These are phyloP conservation scores for Lycia hirtaria DNA, from an alignment of 2,888 invertebrate species.

Conservation along the genomic window DNA sequence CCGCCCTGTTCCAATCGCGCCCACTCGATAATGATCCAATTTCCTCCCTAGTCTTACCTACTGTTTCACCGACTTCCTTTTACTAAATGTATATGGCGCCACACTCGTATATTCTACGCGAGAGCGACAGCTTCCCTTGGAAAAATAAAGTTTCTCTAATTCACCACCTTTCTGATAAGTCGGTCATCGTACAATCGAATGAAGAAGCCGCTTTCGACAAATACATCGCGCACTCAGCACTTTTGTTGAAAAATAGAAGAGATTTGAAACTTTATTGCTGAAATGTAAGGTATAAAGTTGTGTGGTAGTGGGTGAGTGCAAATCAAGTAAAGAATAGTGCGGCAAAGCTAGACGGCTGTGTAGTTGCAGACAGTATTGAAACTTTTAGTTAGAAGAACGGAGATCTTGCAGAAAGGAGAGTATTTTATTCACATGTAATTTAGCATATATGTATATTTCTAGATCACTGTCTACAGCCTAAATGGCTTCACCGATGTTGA, in stretches of 20 bases:
- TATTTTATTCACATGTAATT: no score
- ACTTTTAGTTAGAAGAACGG: no score
- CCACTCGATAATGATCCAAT: conserved; percentile 34
- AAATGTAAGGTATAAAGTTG: conserved; percentile 2
- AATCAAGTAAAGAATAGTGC: conserved; percentile 26
- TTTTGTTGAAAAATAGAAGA: not conserved
- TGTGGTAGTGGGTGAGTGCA: not conserved
- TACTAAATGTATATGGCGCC: not conserved
- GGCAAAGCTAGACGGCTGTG: conserved; percentile 12
- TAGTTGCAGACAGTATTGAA: conserved; percentile 1
- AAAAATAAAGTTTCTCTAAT: not conserved
- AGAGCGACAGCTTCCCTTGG: not conserved
- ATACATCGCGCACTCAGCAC: conserved; percentile 16
- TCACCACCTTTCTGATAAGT: not conserved
- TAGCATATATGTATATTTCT: no score
- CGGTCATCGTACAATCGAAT: conserved; percentile 21
- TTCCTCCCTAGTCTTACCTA: conserved; percentile 16
- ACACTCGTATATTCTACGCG: not conserved
- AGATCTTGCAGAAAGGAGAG: no score
- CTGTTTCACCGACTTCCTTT: not conserved
- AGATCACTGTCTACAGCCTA: no score
- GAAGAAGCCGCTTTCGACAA: conserved; percentile 23
- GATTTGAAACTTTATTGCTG: conserved; percentile 4
- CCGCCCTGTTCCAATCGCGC: conserved; percentile 8
- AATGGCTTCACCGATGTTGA: no score